phyloP scores from a whole-genome alignment of 2,797 vertebrate species.

The Anomalospiza imberbis region DNA sequence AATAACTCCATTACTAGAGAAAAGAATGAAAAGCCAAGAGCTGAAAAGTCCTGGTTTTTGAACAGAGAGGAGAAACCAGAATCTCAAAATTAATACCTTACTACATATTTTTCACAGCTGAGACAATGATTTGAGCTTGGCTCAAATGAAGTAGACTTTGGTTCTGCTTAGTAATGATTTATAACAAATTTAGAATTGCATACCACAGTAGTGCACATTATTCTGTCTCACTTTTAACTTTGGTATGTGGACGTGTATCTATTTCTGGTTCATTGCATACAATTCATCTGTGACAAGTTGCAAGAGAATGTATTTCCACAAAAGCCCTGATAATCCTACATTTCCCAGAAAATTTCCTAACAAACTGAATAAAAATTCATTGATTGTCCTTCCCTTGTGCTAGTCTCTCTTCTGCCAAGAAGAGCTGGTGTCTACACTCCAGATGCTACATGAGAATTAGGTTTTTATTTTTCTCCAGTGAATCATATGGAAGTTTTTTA shows the following conservation, averaged over 20 bases:
- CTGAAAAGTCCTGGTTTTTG: background rate
- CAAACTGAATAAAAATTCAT: background rate
- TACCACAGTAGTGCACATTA: background rate
- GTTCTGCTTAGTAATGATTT: background rate
- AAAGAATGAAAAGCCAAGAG: background rate
- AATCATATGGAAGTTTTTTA: background rate
- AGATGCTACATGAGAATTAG: background rate
- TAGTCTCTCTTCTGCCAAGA: background rate
- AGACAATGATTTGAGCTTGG: background rate
- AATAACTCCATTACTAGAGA: background rate
- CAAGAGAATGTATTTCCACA: background rate
- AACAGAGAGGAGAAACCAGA: background rate
- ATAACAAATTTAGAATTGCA: background rate
- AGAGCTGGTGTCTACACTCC: background rate
- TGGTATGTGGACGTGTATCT: fast-evolving
- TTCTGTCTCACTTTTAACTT: background rate
- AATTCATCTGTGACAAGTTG: background rate
- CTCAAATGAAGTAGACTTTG: background rate
- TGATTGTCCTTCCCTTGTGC: background rate
- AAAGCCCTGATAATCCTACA: background rate
- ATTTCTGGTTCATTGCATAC: background rate
- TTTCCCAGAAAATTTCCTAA: background rate
- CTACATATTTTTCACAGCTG: background rate
- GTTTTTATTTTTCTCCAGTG: background rate
- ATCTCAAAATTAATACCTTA: background rate